Base-by-base conservation (phyloP, 2,888 invertebrate genomes). In the Xestia ashworthii region DNA sequence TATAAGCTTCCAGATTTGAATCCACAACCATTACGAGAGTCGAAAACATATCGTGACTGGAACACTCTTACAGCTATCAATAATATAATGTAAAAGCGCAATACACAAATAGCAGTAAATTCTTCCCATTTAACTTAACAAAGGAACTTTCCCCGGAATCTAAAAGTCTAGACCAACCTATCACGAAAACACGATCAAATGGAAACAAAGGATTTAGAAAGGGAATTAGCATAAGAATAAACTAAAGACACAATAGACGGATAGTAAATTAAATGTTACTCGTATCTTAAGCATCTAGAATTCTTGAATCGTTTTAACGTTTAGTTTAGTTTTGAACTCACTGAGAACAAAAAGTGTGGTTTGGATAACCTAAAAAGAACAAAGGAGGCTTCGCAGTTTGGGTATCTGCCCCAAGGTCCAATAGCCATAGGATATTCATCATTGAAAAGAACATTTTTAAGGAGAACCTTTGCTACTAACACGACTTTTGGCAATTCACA, bases 111-210 rank as follows among this genome's bases (percentile, higher is more conserved):
- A 46, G 16, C 38, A 16, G 48, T 68, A 46, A 41, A 58, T 53
- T 71, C 19, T 32, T 0, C 0, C 53, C 19, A 16, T 53, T 68
- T 64, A 3, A 48, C 14, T 48, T 5, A 25, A 73, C 66, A 80
- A 74, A 71, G 50, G 5, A 69, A 72, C 83, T 83, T 83, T 83
- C 82, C 82, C 68, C 74, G 60, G 38, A 65, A 44, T 60, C 68
- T 64, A 64, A 3, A n/a, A 50, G 25, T 73, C 66, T 80, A 73
- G 50, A 46, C 71, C 55, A 69, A 80, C 53, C 80, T 82, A 80
- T 82, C 75, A 71, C 80, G 68, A 71, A 8, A 69, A 32, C 41
- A 79, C 71, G 50, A 83, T 69, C 64, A n/a, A n/a, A 80, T 14
- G 14, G 22, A 74, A 75, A 80, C 75, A 75, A 80, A 71, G 53